Evolutionary conservation across 2,888 invertebrate species (phyloP).

Genomic region (Conomelus anceps): DNA sequence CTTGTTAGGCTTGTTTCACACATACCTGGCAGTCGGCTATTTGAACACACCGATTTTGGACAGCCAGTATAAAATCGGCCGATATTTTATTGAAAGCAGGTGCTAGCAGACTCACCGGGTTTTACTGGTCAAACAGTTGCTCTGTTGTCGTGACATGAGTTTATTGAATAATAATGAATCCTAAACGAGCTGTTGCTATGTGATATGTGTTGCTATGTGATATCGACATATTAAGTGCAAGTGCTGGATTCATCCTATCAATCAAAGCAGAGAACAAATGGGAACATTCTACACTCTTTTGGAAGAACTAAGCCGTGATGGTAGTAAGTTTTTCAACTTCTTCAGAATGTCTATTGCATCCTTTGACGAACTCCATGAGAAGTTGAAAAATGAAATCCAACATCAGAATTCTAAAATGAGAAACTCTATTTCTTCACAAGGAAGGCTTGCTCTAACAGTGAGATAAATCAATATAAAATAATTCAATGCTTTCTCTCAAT

Average conservation of each 20-base stretch:
- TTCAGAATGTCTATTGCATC: conserved; percentile 15
- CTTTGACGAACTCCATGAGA: background rate
- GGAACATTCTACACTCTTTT: conserved; percentile 10
- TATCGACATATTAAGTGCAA: too few relatives aligned
- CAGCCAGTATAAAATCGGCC: background rate
- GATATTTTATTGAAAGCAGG: conserved; percentile 1
- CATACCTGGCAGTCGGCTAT: too few relatives aligned
- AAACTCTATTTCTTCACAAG: conserved; percentile 18
- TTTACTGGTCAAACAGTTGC: too few relatives aligned
- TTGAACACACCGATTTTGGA: conserved; percentile 19
- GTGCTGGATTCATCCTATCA: conserved; percentile 3
- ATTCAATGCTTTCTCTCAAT: too few relatives aligned
- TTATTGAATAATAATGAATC: background rate
- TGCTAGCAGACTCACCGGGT: too few relatives aligned
- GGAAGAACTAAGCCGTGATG: conserved; percentile 8
- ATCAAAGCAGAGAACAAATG: background rate
- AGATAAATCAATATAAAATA: too few relatives aligned
- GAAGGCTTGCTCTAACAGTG: too few relatives aligned
- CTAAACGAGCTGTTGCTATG: background rate
- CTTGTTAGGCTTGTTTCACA: too few relatives aligned
- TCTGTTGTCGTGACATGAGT: background rate
- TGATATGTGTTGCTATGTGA: too few relatives aligned
- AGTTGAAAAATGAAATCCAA: background rate
- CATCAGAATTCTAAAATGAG: conserved; percentile 22
- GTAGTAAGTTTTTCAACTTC: conserved; percentile 5